A percentile compares a stretch with the other conserved stretches of the same genome.
phyloP scores from a whole-genome alignment of 2,113 vertebrate species.

The Amphilophus citrinellus region DNA sequence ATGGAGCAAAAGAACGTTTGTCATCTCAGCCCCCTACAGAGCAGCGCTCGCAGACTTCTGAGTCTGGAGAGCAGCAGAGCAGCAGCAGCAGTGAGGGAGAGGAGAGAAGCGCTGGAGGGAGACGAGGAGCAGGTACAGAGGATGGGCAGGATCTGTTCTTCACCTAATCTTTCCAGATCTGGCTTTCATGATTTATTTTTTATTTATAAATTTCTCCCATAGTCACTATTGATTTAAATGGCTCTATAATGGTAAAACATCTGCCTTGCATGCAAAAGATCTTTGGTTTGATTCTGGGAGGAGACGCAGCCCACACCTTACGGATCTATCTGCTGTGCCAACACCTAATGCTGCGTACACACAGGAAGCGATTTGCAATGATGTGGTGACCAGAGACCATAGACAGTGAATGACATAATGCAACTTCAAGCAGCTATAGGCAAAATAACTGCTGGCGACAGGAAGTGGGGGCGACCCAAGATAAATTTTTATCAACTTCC shows the following conservation, averaged over 20 bases:
- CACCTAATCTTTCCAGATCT: not conserved
- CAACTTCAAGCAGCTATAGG: not conserved
- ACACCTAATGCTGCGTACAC: not conserved
- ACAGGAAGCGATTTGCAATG: not conserved
- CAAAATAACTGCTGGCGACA: not conserved
- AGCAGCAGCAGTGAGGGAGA: conserved; percentile 72
- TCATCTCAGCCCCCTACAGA: conserved; percentile 83
- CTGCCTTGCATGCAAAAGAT: not conserved
- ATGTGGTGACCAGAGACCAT: not conserved
- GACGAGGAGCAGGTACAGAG: conserved; percentile 64
- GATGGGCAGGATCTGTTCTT: not conserved
- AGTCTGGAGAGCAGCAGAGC: conserved; percentile 78
- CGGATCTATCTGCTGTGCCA: not conserved
- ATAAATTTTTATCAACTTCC: not conserved
- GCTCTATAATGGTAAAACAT: not conserved
- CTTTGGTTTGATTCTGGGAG: not conserved
- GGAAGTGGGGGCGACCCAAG: not conserved
- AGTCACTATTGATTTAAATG: not conserved
- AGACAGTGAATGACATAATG: not conserved
- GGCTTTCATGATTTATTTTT: not conserved
- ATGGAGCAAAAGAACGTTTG: conserved; percentile 88
- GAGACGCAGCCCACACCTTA: not conserved
- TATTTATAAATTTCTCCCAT: not conserved
- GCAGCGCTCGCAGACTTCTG: conserved; percentile 74
- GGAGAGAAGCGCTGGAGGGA: conserved; percentile 54